These are phyloP conservation scores for Dilophus febrilis DNA, from an alignment of 2,888 invertebrate genomes.

Conservation along the genomic window DNA sequence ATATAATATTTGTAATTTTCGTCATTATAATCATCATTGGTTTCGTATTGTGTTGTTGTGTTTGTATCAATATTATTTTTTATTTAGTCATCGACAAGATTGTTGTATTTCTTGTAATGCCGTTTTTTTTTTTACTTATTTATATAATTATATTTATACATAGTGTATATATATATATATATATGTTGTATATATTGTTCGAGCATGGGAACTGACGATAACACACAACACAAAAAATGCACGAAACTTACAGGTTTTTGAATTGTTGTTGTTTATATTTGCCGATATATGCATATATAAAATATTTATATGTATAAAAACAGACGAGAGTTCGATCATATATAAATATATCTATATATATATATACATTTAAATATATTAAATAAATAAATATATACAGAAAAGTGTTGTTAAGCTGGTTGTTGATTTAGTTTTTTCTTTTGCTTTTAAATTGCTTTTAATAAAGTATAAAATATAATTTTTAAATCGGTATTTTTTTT, in stretches of 20 bases:
- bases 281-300: background rate
- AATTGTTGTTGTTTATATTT: background rate
- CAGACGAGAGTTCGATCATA: no score
- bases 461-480: background rate
- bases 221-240: background rate
- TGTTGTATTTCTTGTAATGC: no score
- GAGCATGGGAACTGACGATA: slow-evolving; percentile 3
- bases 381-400: background rate
- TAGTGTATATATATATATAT: background rate
- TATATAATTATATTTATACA: no score
- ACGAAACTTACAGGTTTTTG: slow-evolving; percentile 1
- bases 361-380: no score
- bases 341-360: no score
- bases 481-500: background rate
- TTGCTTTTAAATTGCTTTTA: no score
- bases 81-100: no score
- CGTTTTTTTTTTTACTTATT: no score
- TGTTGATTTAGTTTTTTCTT: background rate
- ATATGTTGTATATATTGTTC: background rate
- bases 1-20: no score
- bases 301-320: background rate
- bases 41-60: no score
- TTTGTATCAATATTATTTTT: no score
- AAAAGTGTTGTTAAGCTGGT: background rate
- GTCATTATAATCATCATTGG: no score